Base-by-base conservation (phyloP, 2,113 vertebrate species). In the Centropus unirufus region DNA sequence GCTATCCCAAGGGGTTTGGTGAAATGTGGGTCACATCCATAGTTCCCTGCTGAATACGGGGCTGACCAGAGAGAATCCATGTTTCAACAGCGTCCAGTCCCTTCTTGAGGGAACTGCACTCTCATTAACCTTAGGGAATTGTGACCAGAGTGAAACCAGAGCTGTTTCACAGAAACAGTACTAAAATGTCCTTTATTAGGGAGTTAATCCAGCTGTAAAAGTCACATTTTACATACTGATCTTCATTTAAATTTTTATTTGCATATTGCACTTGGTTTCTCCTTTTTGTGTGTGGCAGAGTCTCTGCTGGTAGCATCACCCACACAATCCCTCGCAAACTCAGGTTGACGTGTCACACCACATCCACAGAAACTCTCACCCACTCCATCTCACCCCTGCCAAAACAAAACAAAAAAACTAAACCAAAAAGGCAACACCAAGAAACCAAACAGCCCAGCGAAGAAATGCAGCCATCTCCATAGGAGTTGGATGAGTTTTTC, bases 1-100 rank as follows among this genome's bases (percentile, higher is more conserved):
- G 2, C 4, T 12, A 40, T 30, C 44, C 57, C 2, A 1, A 4
- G 11, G 10, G 22, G 52, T 39, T 23, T 70, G 5, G 11, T 5
- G 52, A 18, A 17, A 29, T 2, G 1, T 4, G 21, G 46, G 13
- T 9, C 36, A 24, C 14, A 14, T 3, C 30, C 2, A 0, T 18
- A 47, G 34, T 9, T 63, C 46, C 18, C 5, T 0, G 0, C 19
- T 27, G 30, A 79, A 34, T 39, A 39, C 1, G 5, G 27, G 54
- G 39, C 8, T 69, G 34, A 68, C 20, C 44, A 51, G 29, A 29
- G 34, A 46, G 47, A 83, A 64, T 36, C 30, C 18, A 39, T 36
- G 36, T 36, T 36, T 36, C 7, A 36, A 36, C 36, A 36, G 36
- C 9, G 36, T 49, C 32, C 59, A 40, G 2, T 17, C 22, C 27